These are phyloP conservation scores for Riptortus pedestris DNA, from an alignment of 1,140 invertebrate species.

Conservation along the genomic window DNA sequence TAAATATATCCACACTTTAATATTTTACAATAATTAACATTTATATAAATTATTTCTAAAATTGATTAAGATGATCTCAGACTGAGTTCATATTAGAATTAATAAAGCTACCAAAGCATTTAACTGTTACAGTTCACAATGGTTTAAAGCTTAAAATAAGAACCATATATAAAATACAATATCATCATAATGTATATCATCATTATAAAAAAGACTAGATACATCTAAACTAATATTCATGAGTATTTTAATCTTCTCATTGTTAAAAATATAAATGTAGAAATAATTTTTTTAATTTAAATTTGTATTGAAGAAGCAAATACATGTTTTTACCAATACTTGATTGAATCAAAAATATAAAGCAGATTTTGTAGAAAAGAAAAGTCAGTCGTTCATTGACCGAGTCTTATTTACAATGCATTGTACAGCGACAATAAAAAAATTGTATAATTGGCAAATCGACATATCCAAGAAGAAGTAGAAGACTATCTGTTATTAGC, in stretches of 20 bases:
- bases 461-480: constrained; percentile 1
- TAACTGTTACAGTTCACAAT: background rate
- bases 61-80: background rate
- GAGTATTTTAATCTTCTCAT: no score
- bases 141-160: constrained; percentile 1
- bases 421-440: background rate
- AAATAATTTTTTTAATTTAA: background rate
- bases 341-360: constrained; percentile 9
- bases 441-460: background rate
- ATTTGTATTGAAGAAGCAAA: constrained; percentile 3
- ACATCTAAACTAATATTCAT: no score
- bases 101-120: constrained; percentile 18
- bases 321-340: background rate
- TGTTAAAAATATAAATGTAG: no score
- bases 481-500: constrained; percentile 3
- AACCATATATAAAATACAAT: no score
- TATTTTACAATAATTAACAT: constrained; percentile 4
- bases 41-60: background rate
- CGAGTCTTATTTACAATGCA: constrained; percentile 2
- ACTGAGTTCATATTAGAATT: constrained; percentile 9
- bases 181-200: no score
- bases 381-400: constrained; percentile 13
- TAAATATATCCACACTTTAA: background rate
- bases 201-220: no score
- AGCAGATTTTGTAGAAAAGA: constrained; percentile 14